These are phyloP conservation scores for Danio albolineatus DNA, from an alignment of 2,797 vertebrate genomes.

Conservation along the genomic window DNA sequence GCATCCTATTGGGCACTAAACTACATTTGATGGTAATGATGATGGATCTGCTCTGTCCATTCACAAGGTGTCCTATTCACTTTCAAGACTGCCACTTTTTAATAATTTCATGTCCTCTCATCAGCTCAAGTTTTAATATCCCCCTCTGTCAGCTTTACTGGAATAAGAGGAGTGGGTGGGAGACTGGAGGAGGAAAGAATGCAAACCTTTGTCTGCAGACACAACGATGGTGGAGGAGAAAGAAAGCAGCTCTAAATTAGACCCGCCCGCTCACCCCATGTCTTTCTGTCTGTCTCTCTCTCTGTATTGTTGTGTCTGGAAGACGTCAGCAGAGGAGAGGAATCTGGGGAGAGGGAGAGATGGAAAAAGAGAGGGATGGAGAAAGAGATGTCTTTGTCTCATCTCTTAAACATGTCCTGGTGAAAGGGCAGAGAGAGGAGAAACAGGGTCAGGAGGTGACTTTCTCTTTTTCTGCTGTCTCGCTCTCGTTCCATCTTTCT, in stretches of 20 bases:
- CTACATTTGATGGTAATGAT: neutral
- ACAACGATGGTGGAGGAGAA: slow-evolving; percentile 35
- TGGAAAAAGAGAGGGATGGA: slow-evolving; percentile 56
- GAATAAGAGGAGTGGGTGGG: slow-evolving; percentile 71
- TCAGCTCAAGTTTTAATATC: slow-evolving; percentile 78
- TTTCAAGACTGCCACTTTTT: neutral
- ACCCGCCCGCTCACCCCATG: slow-evolving; percentile 64
- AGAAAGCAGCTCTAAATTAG: slow-evolving; percentile 39
- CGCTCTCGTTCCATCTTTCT: neutral
- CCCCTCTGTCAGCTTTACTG: slow-evolving; percentile 66
- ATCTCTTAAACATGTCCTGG: slow-evolving; percentile 48
- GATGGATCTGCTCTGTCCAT: neutral
- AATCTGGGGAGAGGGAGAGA: slow-evolving; percentile 76
- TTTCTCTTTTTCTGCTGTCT: slow-evolving; percentile 17
- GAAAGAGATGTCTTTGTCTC: slow-evolving; percentile 54
- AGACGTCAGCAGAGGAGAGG: slow-evolving; percentile 78
- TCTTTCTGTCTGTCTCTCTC: slow-evolving; percentile 62
- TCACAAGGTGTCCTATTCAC: neutral
- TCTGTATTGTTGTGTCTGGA: slow-evolving; percentile 76
- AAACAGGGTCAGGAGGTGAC: slow-evolving; percentile 43
- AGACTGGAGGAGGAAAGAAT: slow-evolving; percentile 66
- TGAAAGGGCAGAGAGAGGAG: slow-evolving; percentile 54
- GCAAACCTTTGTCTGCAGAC: slow-evolving; percentile 70
- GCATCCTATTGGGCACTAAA: neutral
- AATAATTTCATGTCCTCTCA: slow-evolving; percentile 50